Evolutionary conservation across 2,888 invertebrate species (phyloP).

Genomic region (Eupithecia dodoneata): DNA sequence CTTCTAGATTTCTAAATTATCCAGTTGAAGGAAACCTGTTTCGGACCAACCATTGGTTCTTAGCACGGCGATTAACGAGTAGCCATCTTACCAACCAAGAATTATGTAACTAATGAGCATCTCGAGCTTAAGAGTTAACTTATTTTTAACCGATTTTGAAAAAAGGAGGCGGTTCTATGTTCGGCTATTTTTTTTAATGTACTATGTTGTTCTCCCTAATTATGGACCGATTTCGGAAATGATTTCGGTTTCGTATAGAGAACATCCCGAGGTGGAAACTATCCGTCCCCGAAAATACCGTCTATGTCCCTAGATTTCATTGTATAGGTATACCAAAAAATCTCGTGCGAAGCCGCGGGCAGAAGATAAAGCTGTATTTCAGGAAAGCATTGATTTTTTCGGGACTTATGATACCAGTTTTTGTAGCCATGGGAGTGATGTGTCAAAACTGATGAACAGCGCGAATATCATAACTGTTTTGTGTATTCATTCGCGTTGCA

Average conservation of each 20-base stretch:
- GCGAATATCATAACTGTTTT: slow-evolving; percentile 62
- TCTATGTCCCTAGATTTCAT: too few species aligned
- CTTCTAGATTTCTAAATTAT: slow-evolving; percentile 31
- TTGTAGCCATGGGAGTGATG: neutral
- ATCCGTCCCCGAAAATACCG: too few species aligned
- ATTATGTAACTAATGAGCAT: slow-evolving; percentile 11
- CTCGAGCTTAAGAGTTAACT: neutral
- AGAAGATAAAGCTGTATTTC: neutral
- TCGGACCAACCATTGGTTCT: slow-evolving; percentile 15
- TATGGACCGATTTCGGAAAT: too few species aligned
- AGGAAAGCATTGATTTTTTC: neutral
- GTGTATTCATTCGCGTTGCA: slow-evolving; percentile 69
- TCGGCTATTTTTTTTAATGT: too few species aligned
- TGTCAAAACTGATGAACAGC: slow-evolving; percentile 43
- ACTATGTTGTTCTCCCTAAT: too few species aligned
- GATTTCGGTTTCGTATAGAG: too few species aligned
- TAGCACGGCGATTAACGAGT: slow-evolving; percentile 14
- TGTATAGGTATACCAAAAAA: neutral
- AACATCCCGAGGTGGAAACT: too few species aligned
- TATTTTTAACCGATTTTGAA: neutral
- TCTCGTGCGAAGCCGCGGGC: neutral
- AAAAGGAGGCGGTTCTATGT: too few species aligned
- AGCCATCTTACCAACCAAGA: slow-evolving; percentile 9
- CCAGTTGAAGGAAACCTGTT: slow-evolving; percentile 31
- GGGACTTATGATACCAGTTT: neutral